phyloP scores from a whole-genome alignment of 2,888 invertebrate species.

The Drosophila lacicola region DNA sequence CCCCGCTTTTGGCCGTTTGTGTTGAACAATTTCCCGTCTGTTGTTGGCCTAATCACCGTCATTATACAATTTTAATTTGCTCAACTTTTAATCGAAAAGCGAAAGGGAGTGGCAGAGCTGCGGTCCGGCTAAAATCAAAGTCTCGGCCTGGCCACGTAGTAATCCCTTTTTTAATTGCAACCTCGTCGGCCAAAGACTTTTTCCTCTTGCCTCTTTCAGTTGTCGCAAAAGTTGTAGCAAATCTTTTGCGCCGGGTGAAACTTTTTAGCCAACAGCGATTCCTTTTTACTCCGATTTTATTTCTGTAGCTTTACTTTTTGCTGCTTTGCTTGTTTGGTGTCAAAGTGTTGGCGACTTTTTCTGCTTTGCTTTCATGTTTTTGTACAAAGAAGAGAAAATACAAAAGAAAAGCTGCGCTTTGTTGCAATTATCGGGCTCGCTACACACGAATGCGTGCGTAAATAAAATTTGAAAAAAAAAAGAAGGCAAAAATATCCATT shows the following conservation, averaged over 20 bases:
- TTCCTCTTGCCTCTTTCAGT: slow-evolving; percentile 23
- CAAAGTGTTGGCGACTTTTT: slow-evolving; percentile 74
- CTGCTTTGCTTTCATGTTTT: slow-evolving; percentile 49
- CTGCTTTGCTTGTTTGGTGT: slow-evolving; percentile 51
- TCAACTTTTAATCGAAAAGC: slow-evolving; percentile 74
- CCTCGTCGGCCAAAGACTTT: slow-evolving; percentile 46
- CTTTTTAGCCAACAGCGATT: slow-evolving; percentile 63
- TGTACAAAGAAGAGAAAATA: slow-evolving; percentile 3
- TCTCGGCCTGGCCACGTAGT: slow-evolving; percentile 57
- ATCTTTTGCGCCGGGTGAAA: slow-evolving; percentile 62
- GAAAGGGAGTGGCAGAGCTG: slow-evolving; percentile 23
- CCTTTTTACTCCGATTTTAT: slow-evolving; percentile 20
- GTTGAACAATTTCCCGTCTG: slow-evolving; percentile 44
- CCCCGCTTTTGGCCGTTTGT: slow-evolving; percentile 5
- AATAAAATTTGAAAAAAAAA: slow-evolving; percentile 53
- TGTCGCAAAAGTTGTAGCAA: slow-evolving; percentile 56
- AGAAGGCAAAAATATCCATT: background rate
- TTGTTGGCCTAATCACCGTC: slow-evolving; percentile 70
- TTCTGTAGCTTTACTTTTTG: slow-evolving; percentile 4
- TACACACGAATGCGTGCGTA: slow-evolving; percentile 77
- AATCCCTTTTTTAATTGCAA: slow-evolving; percentile 80
- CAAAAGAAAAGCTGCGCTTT: slow-evolving; percentile 46
- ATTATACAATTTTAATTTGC: slow-evolving; percentile 78
- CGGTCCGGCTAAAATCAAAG: slow-evolving; percentile 50
- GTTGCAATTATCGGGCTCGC: slow-evolving; percentile 76